Evolutionary conservation across 2,888 invertebrate species (phyloP), one percentile per base, ranked within the genome.

Genomic region (Melieria crassipennis): DNA sequence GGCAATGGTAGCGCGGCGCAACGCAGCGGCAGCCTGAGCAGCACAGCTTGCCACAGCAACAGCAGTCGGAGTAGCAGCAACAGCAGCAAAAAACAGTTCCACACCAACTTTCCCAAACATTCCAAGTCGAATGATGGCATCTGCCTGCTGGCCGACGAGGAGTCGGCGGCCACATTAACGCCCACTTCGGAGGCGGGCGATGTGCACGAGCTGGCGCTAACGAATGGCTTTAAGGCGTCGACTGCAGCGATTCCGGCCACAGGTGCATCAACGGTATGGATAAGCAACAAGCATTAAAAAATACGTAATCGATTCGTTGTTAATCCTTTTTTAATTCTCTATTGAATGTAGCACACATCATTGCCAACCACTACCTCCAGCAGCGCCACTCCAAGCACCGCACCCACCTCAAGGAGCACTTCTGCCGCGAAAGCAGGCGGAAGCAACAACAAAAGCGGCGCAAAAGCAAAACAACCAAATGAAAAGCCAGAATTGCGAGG

Each of bases 81-180:
- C 68, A 72, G 70, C 62, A 75, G 73, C 63, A 73, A 81, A 58
- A 82, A 81, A 74, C 84, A 84, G 75, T 83, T 81, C 70, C 82
- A 83, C 71, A 80, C 83, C 48, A 84, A 83, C 75, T 84, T 83
- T 70, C 77, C 82, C 46, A 80, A 82, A 55, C 84, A 83, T 73
- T 84, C 83, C 72, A 83, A 83, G 65, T 84, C 83, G 72, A 84
- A 82, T 58, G 84, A 84, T 75, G 83, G 82, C 65, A 83, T 84
- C 70, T 84, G 84, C 72, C 73, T 84, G 69, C 75, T 84, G 64
- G 83, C 83, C 69, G 84, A 84, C 69, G 84, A 84, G 73, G 84
- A 84, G 69, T 81, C 83, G 48, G 82, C 82, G 7, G 83, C 84
- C 47, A 83, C 84, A 2, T 69, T 84, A 65, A 84, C 83, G 58